Conservation (phyloP, 2,888 invertebrate species). For the Microchrysa polita region DNA sequence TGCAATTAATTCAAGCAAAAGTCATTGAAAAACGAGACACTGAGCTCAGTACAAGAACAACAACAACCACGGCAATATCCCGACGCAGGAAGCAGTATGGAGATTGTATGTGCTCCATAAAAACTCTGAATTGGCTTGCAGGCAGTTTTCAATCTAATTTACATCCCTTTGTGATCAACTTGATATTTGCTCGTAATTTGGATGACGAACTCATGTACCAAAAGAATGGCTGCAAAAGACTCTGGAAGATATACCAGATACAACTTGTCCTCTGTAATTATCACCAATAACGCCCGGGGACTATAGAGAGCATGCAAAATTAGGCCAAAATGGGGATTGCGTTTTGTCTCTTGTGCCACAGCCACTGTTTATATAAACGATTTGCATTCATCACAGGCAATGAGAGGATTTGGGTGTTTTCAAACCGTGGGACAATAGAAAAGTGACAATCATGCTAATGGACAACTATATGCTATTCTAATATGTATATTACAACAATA, state of each 20-base stretch:
- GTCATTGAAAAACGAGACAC: constrained; percentile 23
- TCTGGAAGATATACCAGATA: background rate
- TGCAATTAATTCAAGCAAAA: constrained; percentile 47
- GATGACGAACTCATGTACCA: constrained; percentile 50
- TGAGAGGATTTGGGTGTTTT: background rate
- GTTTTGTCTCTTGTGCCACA: no score
- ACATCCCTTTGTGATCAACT: constrained; percentile 58
- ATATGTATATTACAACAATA: no score
- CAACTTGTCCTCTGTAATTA: constrained; percentile 20
- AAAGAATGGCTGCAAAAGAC: constrained; percentile 28
- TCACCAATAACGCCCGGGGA: constrained; percentile 18
- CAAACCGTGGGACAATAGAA: no score
- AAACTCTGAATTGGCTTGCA: background rate
- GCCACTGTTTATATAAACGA: background rate
- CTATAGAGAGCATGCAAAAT: constrained; percentile 23
- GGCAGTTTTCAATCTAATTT: constrained; percentile 57
- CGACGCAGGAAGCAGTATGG: no score
- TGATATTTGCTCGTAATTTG: constrained; percentile 55
- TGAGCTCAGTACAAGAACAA: background rate
- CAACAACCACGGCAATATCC: background rate
- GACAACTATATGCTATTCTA: no score
- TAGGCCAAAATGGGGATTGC: constrained; percentile 11
- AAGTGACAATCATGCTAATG: no score
- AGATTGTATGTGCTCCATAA: background rate
- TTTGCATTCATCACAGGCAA: background rate